Percentiles rank a stretch among this genome's conserved stretches.
Evolutionary conservation across 2,888 invertebrate species (phyloP).

Genomic region (Xylota segnis): DNA sequence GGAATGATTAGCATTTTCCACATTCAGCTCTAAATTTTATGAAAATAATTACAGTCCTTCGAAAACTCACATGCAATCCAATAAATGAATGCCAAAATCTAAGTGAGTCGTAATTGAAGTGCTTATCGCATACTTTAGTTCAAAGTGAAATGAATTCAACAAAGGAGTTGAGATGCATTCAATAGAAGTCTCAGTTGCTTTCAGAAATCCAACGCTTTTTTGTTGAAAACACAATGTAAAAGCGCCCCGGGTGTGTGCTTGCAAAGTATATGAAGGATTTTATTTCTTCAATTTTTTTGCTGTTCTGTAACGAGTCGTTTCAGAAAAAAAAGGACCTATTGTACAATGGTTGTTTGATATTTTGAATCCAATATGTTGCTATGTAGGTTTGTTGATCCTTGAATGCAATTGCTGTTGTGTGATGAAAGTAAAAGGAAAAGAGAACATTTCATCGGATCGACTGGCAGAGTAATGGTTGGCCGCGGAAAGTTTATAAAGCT

Average conservation of each 20-base stretch:
- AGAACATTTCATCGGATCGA: conserved; percentile 35
- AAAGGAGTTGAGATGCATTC: conserved; percentile 1
- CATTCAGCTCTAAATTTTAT: neutral
- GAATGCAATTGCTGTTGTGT: conserved; percentile 23
- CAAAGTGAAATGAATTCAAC: conserved; percentile 29
- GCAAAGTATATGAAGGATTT: conserved; percentile 11
- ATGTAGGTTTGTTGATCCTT: neutral
- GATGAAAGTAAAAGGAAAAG: conserved; percentile 9
- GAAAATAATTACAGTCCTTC: neutral
- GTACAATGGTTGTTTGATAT: conserved; percentile 33
- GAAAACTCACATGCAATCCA: conserved; percentile 2
- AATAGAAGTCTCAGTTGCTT: conserved; percentile 31
- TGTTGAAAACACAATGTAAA: conserved; percentile 1
- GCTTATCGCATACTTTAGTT: conserved; percentile 28
- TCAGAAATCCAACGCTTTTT: conserved; percentile 8
- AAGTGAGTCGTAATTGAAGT: conserved; percentile 25
- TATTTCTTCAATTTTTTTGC: neutral
- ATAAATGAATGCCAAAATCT: conserved; percentile 21
- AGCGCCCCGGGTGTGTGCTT: conserved; percentile 15
- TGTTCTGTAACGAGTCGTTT: conserved; percentile 25
- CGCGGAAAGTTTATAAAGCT: neutral
- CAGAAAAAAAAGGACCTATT: conserved; percentile 6
- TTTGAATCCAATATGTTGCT: conserved; percentile 25
- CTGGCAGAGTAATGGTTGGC: neutral
- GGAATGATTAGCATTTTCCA: neutral